Evolutionary conservation across 2,113 vertebrate species (phyloP), one percentile per base, ranked within the genome.

Genomic region (Onychostoma macrolepis): DNA sequence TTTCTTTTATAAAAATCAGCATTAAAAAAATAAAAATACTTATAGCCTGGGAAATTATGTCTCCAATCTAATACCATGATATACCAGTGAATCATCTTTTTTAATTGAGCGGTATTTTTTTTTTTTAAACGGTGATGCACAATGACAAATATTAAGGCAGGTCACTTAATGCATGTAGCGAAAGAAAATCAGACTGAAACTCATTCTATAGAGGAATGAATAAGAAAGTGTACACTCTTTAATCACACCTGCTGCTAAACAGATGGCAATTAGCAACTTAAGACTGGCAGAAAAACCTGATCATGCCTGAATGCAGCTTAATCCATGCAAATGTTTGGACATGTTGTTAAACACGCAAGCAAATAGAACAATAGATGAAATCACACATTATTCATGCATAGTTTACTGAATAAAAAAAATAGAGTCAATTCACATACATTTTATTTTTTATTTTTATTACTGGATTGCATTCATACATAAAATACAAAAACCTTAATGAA

Each of bases 401-500:
- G 24, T 17, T 28, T 3, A 43, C 30, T 15, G 0, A 53, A 41
- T 28, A 21, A 1, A 6, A 48, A 79, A 24, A 75, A 4, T 36
- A n/a, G 1, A 63, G 2, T 92, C 83, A 91, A 88, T 88, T 93
- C 90, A 93, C 94, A 94, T 94, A 94, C 90, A n/a, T n/a, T n/a
- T n/a, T n/a, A n/a, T n/a, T 92, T 93, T 94, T 93, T 24, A 2
- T 91, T 92, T 93, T 94, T 89, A 81, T 56, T 81, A 90, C 58
- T 87, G 90, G 93, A 91, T 87, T 92, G 91, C 91, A 91, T 94
- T 88, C 93, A 94, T 95, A 95, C 92, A 94, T 91, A 92, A 89
- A 92, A 92, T 91, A 90, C 89, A 91, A 94, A 94, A 91, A 92
- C 90, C 88, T 91, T 94, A 93, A 89, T 91, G 92, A 90, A 82